These are phyloP conservation scores for Garra rufa DNA, from an alignment of 2,113 vertebrate genomes.

Conservation along the genomic window DNA sequence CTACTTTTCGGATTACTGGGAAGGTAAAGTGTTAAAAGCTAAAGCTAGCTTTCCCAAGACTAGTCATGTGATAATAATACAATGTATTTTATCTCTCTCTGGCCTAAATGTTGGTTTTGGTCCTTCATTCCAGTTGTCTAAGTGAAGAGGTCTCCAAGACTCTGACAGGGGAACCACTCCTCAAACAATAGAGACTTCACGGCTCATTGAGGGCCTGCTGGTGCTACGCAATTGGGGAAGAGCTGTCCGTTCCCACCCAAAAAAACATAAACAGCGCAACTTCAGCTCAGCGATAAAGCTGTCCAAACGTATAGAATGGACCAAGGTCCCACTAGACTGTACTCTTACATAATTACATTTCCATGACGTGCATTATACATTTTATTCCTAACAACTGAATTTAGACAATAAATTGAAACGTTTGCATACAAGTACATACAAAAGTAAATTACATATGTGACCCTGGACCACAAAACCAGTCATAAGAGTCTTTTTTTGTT, in stretches of 20 bases:
- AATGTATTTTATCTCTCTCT: no score
- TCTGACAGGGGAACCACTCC: constrained; percentile 59
- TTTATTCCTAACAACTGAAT: no score
- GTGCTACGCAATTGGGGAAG: constrained; percentile 55
- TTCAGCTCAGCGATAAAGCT: constrained; percentile 42
- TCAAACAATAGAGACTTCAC: constrained; percentile 56
- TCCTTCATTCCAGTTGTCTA: constrained; percentile 34
- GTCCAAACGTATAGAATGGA: constrained; percentile 38
- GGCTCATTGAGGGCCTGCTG: constrained; percentile 52
- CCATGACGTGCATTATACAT: not conserved
- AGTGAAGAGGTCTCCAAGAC: constrained; percentile 28
- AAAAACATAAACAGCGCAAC: constrained; percentile 53
- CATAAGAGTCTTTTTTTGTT: no score
- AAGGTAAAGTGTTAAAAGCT: not conserved
- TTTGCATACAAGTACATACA: no score
- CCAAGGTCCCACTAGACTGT: not conserved
- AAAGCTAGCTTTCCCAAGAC: not conserved
- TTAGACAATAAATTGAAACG: no score
- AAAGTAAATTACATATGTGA: no score
- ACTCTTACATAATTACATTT: not conserved
- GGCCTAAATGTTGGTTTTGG: constrained; percentile 53
- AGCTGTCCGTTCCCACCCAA: constrained; percentile 44
- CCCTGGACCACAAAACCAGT: no score
- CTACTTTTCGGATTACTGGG: not conserved
- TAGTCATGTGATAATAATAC: not conserved